Conservation (phyloP, 1,140 invertebrate genomes). For the Pseudomyrmex cubaensis region DNA sequence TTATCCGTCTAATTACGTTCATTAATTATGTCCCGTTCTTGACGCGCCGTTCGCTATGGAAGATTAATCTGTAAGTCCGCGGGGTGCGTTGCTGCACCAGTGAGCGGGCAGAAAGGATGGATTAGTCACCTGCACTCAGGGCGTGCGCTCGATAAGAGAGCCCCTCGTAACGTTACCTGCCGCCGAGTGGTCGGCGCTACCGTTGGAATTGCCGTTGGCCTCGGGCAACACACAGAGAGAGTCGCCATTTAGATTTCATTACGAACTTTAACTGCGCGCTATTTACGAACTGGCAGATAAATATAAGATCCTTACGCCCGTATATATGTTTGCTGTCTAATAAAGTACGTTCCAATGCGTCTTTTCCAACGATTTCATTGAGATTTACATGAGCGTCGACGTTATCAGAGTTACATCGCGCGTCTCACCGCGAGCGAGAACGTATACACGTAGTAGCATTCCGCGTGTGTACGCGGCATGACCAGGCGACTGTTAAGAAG, state of each 20-base stretch:
- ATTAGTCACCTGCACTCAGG: constrained; percentile 71
- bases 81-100: constrained; percentile 53
- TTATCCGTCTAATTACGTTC: constrained; percentile 42
- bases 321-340: constrained; percentile 17
- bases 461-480: not conserved
- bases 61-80: constrained; percentile 44
- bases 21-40: constrained; percentile 45
- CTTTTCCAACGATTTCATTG: constrained; percentile 19
- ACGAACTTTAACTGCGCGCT: constrained; percentile 58
- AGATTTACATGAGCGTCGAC: constrained; percentile 26
- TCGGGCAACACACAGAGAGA: not conserved
- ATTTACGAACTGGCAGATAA: constrained; percentile 43
- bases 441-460: not conserved
- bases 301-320: constrained; percentile 18
- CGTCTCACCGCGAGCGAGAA: not conserved
- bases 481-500: not conserved
- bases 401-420: constrained; percentile 9
- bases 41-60: constrained; percentile 37
- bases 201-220: constrained; percentile 57
- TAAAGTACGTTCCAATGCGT: constrained; percentile 11
- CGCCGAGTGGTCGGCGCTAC: constrained; percentile 42
- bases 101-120: constrained; percentile 68
- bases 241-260: constrained; percentile 76
- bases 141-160: constrained; percentile 72
- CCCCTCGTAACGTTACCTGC: constrained; percentile 57